Conservation (phyloP, 2,888 invertebrate species). For the Agapostemon virescens region DNA sequence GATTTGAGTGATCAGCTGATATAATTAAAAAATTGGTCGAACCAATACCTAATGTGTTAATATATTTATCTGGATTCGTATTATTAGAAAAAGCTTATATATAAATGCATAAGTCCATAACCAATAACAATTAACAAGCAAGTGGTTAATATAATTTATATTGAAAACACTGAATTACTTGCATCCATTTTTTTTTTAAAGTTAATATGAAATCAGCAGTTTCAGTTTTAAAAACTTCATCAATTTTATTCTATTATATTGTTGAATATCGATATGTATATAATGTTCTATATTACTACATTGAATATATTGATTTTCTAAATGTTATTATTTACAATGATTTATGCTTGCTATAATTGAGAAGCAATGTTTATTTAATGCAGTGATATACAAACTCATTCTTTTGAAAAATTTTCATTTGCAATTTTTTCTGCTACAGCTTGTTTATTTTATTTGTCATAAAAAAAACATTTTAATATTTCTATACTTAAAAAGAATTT, state of each 20-base stretch:
- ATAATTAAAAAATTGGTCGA: slow-evolving; percentile 32
- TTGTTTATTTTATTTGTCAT: neutral
- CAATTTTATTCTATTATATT: neutral
- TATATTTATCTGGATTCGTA: slow-evolving; percentile 27
- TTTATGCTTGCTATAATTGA: neutral
- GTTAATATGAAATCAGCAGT: neutral
- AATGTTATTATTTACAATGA: slow-evolving; percentile 10
- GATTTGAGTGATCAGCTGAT: slow-evolving; percentile 59
- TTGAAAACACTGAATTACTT: neutral
- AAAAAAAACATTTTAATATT: neutral
- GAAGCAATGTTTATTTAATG: slow-evolving; percentile 20
- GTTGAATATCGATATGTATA: slow-evolving; percentile 1
- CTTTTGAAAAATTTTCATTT: slow-evolving; percentile 6
- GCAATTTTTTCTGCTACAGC: neutral
- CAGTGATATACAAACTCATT: neutral
- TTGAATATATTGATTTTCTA: slow-evolving; percentile 18
- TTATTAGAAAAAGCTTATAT: neutral
- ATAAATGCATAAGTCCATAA: slow-evolving; percentile 25
- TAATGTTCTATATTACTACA: slow-evolving; percentile 23
- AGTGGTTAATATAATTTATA: slow-evolving; percentile 15
- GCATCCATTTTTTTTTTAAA: slow-evolving; percentile 17
- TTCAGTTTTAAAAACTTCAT: slow-evolving; percentile 17
- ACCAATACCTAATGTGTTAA: slow-evolving; percentile 37
- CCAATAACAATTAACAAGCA: slow-evolving; percentile 24
- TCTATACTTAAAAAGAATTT: neutral